Percentiles rank a stretch among this genome's conserved stretches.
These are phyloP conservation scores for Lithobates pipiens DNA, from an alignment of 2,797 vertebrate genomes.

Conservation along the genomic window DNA sequence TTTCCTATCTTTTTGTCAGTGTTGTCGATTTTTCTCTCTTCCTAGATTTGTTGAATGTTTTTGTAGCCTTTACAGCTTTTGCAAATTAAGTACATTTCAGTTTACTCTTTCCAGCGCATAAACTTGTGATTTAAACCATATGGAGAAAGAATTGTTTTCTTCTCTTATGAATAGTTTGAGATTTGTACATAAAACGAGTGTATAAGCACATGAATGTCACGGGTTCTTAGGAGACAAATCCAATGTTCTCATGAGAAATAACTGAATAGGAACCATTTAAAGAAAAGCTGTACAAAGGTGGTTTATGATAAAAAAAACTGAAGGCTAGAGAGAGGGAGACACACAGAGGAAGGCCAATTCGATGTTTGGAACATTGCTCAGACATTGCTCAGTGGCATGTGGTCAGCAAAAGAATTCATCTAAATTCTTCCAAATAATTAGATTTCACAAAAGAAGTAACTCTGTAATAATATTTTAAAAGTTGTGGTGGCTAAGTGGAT, in stretches of 20 bases:
- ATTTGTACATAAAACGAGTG: background rate
- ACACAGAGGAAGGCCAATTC: too few species aligned
- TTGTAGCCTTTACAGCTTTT: background rate
- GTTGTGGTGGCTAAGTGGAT: too few species aligned
- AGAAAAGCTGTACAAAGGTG: background rate
- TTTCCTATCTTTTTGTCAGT: background rate
- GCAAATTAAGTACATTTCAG: background rate
- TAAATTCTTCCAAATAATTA: too few species aligned
- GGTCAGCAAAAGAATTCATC: too few species aligned
- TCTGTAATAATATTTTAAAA: too few species aligned
- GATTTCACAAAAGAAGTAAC: too few species aligned
- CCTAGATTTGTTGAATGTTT: background rate
- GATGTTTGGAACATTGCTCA: too few species aligned
- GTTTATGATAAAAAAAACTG: background rate
- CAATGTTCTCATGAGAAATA: background rate
- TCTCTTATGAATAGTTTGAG: slow-evolving; percentile 10
- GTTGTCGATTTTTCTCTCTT: background rate
- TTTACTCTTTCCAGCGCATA: background rate
- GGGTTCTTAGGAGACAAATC: background rate
- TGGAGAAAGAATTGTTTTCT: slow-evolving; percentile 1
- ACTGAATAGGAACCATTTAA: background rate
- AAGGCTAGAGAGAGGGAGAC: too few species aligned
- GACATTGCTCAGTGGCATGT: too few species aligned
- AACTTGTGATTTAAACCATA: slow-evolving; percentile 31
- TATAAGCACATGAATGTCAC: background rate